phyloP scores from a whole-genome alignment of 2,797 vertebrate genomes.

The Pteronotus mesoamericanus region DNA sequence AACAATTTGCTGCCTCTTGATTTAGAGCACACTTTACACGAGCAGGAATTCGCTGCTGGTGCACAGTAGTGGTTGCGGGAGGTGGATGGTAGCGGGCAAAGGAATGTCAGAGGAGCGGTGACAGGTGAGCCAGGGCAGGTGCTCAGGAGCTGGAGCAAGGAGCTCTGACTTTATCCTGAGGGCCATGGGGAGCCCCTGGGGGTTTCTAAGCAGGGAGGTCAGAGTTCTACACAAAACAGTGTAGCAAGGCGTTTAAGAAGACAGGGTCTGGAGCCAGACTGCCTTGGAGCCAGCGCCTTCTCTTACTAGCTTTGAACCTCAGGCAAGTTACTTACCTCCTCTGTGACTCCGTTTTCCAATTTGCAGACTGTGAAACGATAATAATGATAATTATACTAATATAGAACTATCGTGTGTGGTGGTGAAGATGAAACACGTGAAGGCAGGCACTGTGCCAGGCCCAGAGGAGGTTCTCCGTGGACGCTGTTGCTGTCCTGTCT shows the following conservation, averaged over 20 bases:
- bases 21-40: neutral
- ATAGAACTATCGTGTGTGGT: too few species aligned
- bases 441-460: neutral
- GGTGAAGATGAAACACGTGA: neutral
- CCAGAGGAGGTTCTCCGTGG: neutral
- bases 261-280: neutral
- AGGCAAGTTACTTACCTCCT: neutral
- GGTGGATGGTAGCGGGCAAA: neutral
- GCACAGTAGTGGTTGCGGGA: neutral
- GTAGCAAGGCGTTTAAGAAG: neutral
- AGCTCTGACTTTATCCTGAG: neutral
- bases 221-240: neutral
- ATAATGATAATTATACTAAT: neutral
- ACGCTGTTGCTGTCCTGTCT: neutral
- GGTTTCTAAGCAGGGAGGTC: neutral
- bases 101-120: neutral
- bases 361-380: neutral
- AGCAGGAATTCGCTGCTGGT: neutral
- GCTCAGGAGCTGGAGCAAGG: neutral
- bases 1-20: neutral
- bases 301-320: neutral
- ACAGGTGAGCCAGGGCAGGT: neutral
- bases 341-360: neutral
- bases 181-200: neutral
- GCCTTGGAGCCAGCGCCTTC: neutral